Evolutionary conservation across 2,113 vertebrate species (phyloP).

Genomic region (Festucalex cinctus): DNA sequence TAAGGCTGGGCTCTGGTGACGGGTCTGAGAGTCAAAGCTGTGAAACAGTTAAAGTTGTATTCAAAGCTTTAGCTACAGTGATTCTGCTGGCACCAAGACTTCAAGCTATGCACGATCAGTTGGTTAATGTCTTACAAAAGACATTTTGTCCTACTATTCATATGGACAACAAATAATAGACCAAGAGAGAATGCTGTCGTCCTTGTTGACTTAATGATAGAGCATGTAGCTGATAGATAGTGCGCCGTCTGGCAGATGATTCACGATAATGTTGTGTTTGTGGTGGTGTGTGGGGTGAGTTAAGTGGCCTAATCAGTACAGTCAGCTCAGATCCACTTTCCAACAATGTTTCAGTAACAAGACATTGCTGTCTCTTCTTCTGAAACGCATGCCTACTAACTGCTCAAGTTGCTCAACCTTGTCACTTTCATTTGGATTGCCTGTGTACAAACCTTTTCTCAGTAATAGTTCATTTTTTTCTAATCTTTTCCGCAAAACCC

Average conservation of each 20-base stretch:
- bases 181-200: neutral
- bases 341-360: neutral
- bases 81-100: neutral
- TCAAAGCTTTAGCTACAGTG: neutral
- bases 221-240: neutral
- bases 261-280: neutral
- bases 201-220: neutral
- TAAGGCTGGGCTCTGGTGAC: too few species aligned
- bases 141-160: neutral
- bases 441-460: neutral
- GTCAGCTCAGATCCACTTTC: neutral
- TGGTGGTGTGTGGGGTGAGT: neutral
- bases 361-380: neutral
- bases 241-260: neutral
- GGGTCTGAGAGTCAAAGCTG: neutral
- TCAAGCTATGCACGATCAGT: neutral
- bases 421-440: neutral
- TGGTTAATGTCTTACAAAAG: neutral
- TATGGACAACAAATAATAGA: neutral
- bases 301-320: neutral
- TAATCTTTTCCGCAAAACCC: neutral
- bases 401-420: neutral
- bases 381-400: too few species aligned
- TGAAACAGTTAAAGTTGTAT: neutral
- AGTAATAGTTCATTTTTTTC: neutral